phyloP scores from a whole-genome alignment of 2,797 vertebrate species.

The Parauchenoglanis ngamensis region DNA sequence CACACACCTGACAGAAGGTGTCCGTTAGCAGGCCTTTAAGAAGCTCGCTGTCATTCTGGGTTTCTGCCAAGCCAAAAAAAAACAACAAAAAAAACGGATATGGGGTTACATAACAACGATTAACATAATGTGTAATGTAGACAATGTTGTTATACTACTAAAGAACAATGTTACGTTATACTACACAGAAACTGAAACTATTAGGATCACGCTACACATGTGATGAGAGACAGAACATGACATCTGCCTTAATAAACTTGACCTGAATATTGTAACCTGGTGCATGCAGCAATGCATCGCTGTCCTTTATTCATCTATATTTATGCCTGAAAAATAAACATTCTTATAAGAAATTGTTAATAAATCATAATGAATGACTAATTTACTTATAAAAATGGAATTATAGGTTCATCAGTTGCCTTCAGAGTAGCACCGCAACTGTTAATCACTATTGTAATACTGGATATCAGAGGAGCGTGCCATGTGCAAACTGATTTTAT shows the following conservation, averaged over 20 bases:
- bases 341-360: not conserved
- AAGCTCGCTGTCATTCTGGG: slow-evolving; percentile 57
- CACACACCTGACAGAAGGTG: slow-evolving; percentile 83
- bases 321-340: not conserved
- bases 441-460: not conserved
- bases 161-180: not conserved
- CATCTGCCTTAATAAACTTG: not conserved
- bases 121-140: not conserved
- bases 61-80: slow-evolving; percentile 51
- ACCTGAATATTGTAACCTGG: not conserved
- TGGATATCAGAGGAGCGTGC: not conserved
- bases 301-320: not conserved
- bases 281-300: not conserved
- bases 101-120: not conserved
- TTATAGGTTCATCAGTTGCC: not conserved
- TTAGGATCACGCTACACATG: not conserved
- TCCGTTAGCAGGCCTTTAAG: slow-evolving; percentile 78
- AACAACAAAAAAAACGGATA: slow-evolving; percentile 5
- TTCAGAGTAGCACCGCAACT: not conserved
- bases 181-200: not conserved
- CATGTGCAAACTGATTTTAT: not conserved
- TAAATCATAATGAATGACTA: not conserved
- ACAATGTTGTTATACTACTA: too few species aligned
- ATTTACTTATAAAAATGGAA: not conserved
- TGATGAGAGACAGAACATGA: not conserved